These are phyloP conservation scores for Apostichopus californicus DNA, from an alignment of 35 echinoderm and acorn worm genomes.

Conservation along the genomic window DNA sequence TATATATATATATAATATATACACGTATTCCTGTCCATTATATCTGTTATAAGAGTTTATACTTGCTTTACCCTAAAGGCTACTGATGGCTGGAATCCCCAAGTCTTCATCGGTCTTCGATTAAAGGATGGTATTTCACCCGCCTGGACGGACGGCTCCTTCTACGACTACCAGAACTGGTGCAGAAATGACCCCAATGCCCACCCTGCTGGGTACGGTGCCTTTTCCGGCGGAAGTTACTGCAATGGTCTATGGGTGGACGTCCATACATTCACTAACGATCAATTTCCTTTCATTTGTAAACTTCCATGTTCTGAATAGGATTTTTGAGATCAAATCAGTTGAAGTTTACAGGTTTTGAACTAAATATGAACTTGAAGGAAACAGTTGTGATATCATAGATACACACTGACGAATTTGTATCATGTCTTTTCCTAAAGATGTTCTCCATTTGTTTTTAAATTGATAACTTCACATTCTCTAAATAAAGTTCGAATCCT, in stretches of 20 bases:
- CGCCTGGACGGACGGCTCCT: neutral
- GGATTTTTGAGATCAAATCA: too few relatives aligned
- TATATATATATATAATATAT: constrained; percentile 25
- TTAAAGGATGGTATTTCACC: neutral
- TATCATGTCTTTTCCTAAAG: too few relatives aligned
- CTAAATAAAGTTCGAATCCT: too few relatives aligned
- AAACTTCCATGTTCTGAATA: neutral
- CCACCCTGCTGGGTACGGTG: neutral
- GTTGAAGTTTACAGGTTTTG: too few relatives aligned
- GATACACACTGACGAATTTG: too few relatives aligned
- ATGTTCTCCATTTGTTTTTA: too few relatives aligned
- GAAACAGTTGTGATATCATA: too few relatives aligned
- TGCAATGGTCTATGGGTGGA: neutral
- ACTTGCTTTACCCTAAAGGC: neutral
- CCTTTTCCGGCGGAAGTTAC: neutral
- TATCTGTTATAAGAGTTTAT: neutral
- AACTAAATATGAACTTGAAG: too few relatives aligned
- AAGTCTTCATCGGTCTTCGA: neutral
- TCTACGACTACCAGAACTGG: neutral
- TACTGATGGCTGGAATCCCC: neutral
- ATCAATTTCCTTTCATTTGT: neutral
- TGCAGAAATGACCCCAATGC: neutral
- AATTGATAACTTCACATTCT: too few relatives aligned
- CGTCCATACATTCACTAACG: neutral
- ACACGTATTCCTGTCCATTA: neutral